Evolutionary conservation across 2,888 invertebrate species (phyloP).

Genomic region (Gonocerus acuteangulatus): DNA sequence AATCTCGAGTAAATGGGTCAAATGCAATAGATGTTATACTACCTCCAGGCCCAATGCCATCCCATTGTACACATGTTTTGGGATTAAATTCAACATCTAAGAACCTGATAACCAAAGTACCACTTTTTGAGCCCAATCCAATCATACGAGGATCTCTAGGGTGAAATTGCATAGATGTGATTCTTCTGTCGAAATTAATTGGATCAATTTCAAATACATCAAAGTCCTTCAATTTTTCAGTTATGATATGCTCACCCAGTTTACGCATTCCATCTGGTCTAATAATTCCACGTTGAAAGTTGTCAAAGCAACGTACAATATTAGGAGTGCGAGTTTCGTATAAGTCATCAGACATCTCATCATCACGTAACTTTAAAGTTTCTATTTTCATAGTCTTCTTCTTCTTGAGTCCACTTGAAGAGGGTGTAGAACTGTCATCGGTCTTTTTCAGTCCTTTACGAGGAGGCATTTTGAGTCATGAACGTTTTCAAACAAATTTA

Average conservation of each 20-base stretch:
- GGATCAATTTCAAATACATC: slow-evolving; percentile 21
- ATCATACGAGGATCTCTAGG: slow-evolving; percentile 30
- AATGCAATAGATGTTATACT: slow-evolving; percentile 34
- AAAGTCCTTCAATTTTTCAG: slow-evolving; percentile 25
- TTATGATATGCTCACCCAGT: slow-evolving; percentile 27
- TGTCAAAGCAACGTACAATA: slow-evolving; percentile 25
- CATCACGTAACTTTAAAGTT: too few relatives aligned
- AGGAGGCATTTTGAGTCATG: too few relatives aligned
- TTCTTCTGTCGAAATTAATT: slow-evolving; percentile 28
- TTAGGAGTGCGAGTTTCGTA: neutral
- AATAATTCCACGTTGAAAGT: slow-evolving; percentile 21
- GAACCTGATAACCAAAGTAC: slow-evolving; percentile 31
- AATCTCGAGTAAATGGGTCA: slow-evolving; percentile 28
- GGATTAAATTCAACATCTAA: slow-evolving; percentile 13
- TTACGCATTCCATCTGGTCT: neutral
- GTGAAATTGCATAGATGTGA: slow-evolving; percentile 36
- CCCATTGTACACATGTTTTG: neutral
- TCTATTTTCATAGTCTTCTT: too few relatives aligned
- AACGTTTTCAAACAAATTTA: too few relatives aligned
- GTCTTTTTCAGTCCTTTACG: too few relatives aligned
- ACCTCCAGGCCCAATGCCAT: slow-evolving; percentile 27
- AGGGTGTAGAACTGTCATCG: too few relatives aligned
- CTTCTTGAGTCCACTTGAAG: too few relatives aligned
- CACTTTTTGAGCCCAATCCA: slow-evolving; percentile 35
- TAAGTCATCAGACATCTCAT: too few relatives aligned